Conservation (phyloP, 2,888 invertebrate genomes). For the Sinelater perroti region DNA sequence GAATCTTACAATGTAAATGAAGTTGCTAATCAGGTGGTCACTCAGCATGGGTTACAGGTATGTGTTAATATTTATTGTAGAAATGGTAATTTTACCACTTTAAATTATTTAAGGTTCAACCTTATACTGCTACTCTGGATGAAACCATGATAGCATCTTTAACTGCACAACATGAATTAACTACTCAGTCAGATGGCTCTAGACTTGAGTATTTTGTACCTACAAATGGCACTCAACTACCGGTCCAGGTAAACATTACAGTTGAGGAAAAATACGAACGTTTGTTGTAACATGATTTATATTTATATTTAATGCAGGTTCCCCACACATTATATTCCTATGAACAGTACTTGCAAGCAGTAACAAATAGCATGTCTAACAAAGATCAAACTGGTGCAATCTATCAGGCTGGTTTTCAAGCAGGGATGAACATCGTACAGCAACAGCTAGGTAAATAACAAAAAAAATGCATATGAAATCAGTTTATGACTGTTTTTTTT, state of each 20-base stretch:
- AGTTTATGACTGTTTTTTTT: not conserved
- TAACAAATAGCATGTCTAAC: constrained; percentile 51
- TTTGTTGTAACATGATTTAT: not conserved
- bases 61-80: constrained; percentile 4
- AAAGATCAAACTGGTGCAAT: constrained; percentile 54
- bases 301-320: constrained; percentile 41
- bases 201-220: constrained; percentile 63
- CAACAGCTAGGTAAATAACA: constrained; percentile 53
- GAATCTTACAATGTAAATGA: constrained; percentile 65
- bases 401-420: constrained; percentile 60
- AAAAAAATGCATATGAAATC: not conserved
- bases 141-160: constrained; percentile 59
- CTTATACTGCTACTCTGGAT: constrained; percentile 56
- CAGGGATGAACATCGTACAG: constrained; percentile 58
- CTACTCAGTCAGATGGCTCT: constrained; percentile 55
- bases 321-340: constrained; percentile 57
- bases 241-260: constrained; percentile 46
- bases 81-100: not conserved
- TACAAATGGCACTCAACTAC: constrained; percentile 53
- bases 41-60: constrained; percentile 53
- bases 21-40: constrained; percentile 60
- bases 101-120: constrained; percentile 52
- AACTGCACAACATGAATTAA: constrained; percentile 55
- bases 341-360: constrained; percentile 62
- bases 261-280: not conserved